A percentile compares a stretch with the other conserved stretches of the same genome.
phyloP scores from a whole-genome alignment of 2,113 vertebrate genomes.

The Pandion haliaetus region DNA sequence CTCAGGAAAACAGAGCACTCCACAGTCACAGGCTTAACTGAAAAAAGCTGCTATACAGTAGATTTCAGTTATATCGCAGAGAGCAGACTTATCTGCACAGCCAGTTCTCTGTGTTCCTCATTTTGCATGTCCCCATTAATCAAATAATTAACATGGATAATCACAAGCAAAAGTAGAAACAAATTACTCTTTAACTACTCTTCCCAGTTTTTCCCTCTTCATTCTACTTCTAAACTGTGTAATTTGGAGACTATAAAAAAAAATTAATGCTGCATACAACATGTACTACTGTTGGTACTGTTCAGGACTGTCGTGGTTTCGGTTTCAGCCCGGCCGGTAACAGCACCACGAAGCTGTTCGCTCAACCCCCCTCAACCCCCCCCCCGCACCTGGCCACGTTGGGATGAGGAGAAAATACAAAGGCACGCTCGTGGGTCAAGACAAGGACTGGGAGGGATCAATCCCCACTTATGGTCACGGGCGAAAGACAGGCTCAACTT shows the following conservation, averaged over 20 bases:
- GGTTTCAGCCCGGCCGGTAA: no score
- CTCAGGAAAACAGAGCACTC: neutral
- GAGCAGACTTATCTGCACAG: neutral
- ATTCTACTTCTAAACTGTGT: neutral
- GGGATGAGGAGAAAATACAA: no score
- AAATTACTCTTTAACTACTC: neutral
- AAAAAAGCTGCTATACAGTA: neutral
- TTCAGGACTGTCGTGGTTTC: no score
- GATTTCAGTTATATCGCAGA: neutral
- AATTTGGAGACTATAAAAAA: neutral
- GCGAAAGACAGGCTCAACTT: no score
- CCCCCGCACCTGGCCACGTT: no score
- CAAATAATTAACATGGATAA: neutral
- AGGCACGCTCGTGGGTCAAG: no score
- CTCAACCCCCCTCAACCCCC: no score
- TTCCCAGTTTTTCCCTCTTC: neutral
- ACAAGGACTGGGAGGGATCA: no score
- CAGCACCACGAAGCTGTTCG: no score
- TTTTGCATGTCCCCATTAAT: neutral
- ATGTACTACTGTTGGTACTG: rapidly evolving
- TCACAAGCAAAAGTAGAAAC: neutral
- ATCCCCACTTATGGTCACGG: no score
- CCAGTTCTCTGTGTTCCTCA: neutral
- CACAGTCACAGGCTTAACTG: neutral
- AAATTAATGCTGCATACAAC: neutral